Conservation (phyloP, 2,113 vertebrate species). For the Alectura lathami region DNA sequence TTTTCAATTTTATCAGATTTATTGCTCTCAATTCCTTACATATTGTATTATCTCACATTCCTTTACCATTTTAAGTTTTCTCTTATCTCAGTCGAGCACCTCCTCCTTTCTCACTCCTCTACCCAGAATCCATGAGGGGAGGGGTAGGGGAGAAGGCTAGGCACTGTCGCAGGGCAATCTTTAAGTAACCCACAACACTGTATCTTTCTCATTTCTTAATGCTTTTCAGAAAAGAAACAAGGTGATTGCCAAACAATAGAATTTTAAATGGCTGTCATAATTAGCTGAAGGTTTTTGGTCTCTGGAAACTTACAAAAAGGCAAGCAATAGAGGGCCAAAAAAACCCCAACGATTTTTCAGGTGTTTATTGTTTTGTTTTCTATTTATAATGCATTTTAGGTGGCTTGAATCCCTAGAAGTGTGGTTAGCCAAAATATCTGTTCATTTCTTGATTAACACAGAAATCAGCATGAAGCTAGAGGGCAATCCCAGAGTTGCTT, state of each 20-base stretch:
- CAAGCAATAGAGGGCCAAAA: neutral
- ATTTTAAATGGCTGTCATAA: neutral
- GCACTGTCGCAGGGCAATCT: too few species aligned
- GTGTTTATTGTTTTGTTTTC: neutral
- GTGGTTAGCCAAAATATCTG: neutral
- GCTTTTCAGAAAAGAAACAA: neutral
- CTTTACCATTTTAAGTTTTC: too few species aligned
- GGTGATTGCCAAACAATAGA: neutral
- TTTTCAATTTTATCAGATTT: too few species aligned
- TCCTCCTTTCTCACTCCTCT: neutral
- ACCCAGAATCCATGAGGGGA: too few species aligned
- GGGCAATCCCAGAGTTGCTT: neutral
- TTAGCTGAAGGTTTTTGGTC: neutral
- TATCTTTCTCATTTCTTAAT: neutral
- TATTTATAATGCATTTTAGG: neutral
- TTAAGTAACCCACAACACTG: too few species aligned
- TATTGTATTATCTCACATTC: too few species aligned
- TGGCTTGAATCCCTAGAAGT: neutral
- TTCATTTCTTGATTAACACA: neutral
- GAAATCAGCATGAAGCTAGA: neutral
- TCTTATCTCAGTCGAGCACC: too few species aligned
- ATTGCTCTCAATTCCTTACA: too few species aligned
- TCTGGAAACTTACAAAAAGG: neutral
- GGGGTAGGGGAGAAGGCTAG: too few species aligned
- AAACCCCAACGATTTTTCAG: neutral